Evolutionary conservation across 2,113 vertebrate genomes (phyloP).

Genomic region (Pomatorhinus ruficollis): DNA sequence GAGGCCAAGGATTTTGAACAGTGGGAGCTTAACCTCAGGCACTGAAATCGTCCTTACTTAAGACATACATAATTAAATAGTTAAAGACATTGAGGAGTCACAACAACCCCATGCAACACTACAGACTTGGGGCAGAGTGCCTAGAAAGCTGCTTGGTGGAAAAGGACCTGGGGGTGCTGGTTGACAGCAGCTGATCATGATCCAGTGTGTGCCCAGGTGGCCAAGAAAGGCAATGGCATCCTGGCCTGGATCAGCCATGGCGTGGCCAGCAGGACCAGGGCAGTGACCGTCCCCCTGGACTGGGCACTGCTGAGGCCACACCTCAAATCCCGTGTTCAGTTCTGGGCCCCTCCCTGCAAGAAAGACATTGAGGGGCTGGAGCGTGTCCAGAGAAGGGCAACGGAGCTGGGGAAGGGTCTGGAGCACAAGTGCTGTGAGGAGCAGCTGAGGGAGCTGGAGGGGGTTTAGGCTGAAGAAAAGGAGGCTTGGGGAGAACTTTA

Average conservation of each 20-base stretch:
- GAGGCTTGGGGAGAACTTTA: neutral
- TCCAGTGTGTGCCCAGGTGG: neutral
- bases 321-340: neutral
- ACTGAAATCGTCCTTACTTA: neutral
- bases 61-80: neutral
- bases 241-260: neutral
- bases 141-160: neutral
- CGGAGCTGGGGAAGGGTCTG: neutral
- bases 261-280: neutral
- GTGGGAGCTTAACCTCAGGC: neutral
- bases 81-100: neutral
- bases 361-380: neutral
- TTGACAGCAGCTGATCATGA: fast-evolving
- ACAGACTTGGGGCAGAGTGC: neutral
- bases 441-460: neutral
- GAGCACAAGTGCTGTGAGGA: neutral
- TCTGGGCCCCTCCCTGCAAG: neutral
- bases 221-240: neutral
- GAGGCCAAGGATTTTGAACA: neutral
- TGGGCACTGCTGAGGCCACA: neutral
- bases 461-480: neutral
- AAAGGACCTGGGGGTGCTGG: neutral
- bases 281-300: neutral
- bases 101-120: neutral
- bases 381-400: neutral